phyloP scores from a whole-genome alignment of 2,797 vertebrate species.

The Mareca penelope region DNA sequence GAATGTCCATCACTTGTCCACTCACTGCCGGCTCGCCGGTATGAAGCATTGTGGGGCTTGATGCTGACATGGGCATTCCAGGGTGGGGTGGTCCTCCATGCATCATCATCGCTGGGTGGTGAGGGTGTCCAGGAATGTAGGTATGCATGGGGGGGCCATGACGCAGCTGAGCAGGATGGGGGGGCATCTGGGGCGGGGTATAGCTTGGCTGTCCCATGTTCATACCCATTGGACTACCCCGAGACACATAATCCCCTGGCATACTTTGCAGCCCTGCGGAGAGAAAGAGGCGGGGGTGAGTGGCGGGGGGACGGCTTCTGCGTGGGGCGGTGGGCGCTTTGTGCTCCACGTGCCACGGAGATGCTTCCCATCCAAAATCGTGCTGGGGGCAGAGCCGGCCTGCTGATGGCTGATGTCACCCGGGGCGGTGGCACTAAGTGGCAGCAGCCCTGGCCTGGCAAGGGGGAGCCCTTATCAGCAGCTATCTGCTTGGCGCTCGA shows the following conservation, averaged over 20 bases:
- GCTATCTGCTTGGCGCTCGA: slow-evolving; percentile 34
- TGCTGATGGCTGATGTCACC: rapidly evolving
- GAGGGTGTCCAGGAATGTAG: slow-evolving; percentile 89
- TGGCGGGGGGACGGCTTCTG: rapidly evolving
- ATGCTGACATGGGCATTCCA: slow-evolving; percentile 90
- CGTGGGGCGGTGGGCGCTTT: rapidly evolving
- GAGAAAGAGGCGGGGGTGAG: slow-evolving; percentile 64
- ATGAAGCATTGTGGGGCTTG: slow-evolving; percentile 85
- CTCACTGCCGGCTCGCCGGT: slow-evolving; percentile 86
- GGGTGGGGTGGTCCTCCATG: slow-evolving; percentile 89
- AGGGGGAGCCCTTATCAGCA: slow-evolving; percentile 17
- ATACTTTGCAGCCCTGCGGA: slow-evolving; percentile 89
- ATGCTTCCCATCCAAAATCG: background rate
- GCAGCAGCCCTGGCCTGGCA: too few species aligned
- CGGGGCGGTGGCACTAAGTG: background rate
- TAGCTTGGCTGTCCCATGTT: slow-evolving; percentile 88
- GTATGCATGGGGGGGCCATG: slow-evolving; percentile 89
- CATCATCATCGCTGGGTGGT: slow-evolving; percentile 89
- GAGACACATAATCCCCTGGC: slow-evolving; percentile 92
- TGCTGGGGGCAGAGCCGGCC: background rate
- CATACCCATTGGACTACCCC: slow-evolving; percentile 88
- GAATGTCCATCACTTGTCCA: slow-evolving; percentile 89
- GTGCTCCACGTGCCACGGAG: rapidly evolving
- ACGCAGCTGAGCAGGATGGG: slow-evolving; percentile 86
- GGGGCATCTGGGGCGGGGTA: slow-evolving; percentile 85